Evolutionary conservation across 1,140 invertebrate genomes (phyloP).

Genomic region (Yoshiicerus persimilis): DNA sequence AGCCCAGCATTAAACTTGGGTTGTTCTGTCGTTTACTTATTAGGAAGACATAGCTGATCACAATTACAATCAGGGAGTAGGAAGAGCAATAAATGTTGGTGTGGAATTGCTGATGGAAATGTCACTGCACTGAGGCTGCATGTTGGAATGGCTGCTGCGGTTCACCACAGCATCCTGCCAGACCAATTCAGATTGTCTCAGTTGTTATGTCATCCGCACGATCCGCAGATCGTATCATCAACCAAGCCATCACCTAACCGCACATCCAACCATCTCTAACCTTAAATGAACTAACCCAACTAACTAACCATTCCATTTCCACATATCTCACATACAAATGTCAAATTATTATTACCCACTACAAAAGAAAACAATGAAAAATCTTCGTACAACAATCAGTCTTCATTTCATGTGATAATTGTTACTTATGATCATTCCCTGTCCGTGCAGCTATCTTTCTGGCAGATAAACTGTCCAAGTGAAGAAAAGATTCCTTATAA

Average conservation of each 20-base stretch:
- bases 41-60: too few species aligned
- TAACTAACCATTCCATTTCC: neutral
- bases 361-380: neutral
- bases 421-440: too few species aligned
- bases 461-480: too few species aligned
- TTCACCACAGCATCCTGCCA: constrained; percentile 20
- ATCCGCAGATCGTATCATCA: neutral
- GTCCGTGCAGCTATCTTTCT: too few species aligned
- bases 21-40: neutral
- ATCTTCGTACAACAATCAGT: too few species aligned
- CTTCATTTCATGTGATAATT: too few species aligned
- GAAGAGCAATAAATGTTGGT: neutral
- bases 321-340: neutral
- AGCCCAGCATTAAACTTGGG: neutral
- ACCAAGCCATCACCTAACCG: neutral
- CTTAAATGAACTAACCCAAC: neutral
- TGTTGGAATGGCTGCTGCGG: neutral
- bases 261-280: neutral
- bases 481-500: too few species aligned
- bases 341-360: neutral
- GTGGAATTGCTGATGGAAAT: neutral
- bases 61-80: too few species aligned
- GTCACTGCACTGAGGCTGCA: neutral
- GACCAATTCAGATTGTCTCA: neutral
- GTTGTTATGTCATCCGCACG: constrained; percentile 3